Evolutionary conservation across 2,888 invertebrate genomes (phyloP), one percentile per base, ranked within the genome.

Genomic region (Lepetodrilus schrolli): DNA sequence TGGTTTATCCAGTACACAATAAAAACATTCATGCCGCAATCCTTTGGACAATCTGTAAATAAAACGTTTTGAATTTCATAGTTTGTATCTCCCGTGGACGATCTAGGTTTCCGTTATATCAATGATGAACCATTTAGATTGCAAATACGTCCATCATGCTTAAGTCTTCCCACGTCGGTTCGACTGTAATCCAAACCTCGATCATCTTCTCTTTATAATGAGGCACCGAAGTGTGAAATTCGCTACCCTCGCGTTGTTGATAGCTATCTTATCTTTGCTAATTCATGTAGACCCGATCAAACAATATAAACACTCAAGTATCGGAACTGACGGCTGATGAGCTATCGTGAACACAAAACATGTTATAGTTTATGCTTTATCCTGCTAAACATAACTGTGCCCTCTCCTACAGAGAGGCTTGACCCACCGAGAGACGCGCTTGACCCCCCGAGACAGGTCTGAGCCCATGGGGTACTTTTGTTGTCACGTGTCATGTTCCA

Each of bases 401-500:
- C 17, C 58, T 34, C 58, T 17, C 58, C 58, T 58, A 8, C 58
- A 23, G 58, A 34, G 58, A 30, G 58, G n/a, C 30, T 26, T n/a
- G 17, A n/a, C 30, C 21, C 58, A 17, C 4, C 17, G 17, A 43
- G n/a, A 13, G n/a, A 13, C 17, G 13, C 13, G n/a, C 43, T 17
- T 43, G 10, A 4, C 13, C 13, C n/a, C 43, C 43, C 43, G 1
- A 43, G n/a, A 13, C 43, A 43, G 43, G 34, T 26, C 7, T 26
- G 58, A 58, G 26, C 58, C 51, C n/a, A 26, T 8, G 34, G 58
- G 23, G 58, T 58, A 23, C 13, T 17, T 17, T 58, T 26, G 2
- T 34, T 58, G 58, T 58, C 58, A 58, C n/a, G n/a, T 58, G 58
- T 58, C 58, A 58, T 4, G 58, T 58, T 34, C 20, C 21, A n/a